Evolutionary conservation across 53 echinoderm and acorn worm genomes (phyloP).

Genomic region (Apostichopus leukothele): DNA sequence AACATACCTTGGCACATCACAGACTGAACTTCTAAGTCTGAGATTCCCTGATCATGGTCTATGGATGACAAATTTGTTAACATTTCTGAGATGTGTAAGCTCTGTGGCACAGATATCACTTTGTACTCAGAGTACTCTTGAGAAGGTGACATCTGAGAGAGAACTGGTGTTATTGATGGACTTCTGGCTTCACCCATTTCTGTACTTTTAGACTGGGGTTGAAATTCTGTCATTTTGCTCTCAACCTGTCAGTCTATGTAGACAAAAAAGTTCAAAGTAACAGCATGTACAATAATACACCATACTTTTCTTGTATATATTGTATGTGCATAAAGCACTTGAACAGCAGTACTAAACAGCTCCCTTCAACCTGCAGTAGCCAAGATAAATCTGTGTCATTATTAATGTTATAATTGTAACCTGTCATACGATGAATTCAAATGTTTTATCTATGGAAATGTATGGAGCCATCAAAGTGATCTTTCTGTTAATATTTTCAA

Average conservation of each 20-base stretch:
- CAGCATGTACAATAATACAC: too few species aligned
- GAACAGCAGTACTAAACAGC: too few species aligned
- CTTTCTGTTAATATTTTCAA: too few species aligned
- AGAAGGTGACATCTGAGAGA: neutral
- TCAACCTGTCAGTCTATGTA: neutral
- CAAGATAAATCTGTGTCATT: too few species aligned
- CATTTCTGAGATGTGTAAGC: slow-evolving; percentile 27
- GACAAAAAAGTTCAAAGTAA: neutral
- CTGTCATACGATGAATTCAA: too few species aligned
- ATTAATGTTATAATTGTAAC: too few species aligned
- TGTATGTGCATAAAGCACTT: too few species aligned
- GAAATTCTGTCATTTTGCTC: neutral
- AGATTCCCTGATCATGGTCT: slow-evolving; percentile 89
- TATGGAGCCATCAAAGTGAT: too few species aligned
- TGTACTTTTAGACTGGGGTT: neutral
- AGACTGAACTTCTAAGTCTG: slow-evolving; percentile 91
- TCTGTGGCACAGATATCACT: neutral
- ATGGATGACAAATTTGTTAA: slow-evolving; percentile 21
- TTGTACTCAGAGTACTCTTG: neutral
- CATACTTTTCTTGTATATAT: too few species aligned
- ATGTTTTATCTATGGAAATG: too few species aligned
- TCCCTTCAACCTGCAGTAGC: too few species aligned
- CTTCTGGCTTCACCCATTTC: neutral
- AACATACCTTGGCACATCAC: slow-evolving; percentile 95
- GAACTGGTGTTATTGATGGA: neutral